Percentiles rank a stretch among this genome's conserved stretches.
These are phyloP conservation scores for Podargus strigoides DNA, from an alignment of 2,797 vertebrate species.

Conservation along the genomic window DNA sequence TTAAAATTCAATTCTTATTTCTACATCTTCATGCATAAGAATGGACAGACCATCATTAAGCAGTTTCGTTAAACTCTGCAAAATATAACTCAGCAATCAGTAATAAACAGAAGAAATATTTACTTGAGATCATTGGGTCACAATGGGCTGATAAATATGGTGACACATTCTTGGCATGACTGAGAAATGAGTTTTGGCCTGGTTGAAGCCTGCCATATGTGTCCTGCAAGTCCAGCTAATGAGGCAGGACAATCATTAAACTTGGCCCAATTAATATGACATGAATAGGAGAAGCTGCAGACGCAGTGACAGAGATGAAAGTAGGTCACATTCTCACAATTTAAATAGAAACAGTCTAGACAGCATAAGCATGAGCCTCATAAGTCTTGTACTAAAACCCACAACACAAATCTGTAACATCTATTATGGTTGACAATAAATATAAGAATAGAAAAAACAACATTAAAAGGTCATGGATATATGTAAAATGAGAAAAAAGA, in stretches of 20 bases:
- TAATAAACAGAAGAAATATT: neutral
- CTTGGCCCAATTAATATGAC: neutral
- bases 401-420: neutral
- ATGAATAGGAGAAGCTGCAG: neutral
- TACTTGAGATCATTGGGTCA: neutral
- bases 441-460: neutral
- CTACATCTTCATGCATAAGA: neutral
- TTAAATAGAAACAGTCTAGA: conserved; percentile 23
- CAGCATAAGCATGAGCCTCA: neutral
- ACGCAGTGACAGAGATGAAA: conserved; percentile 24
- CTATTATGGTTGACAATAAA: neutral
- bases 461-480: neutral
- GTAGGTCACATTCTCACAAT: conserved; percentile 9
- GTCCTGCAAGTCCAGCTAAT: conserved; percentile 6
- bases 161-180: neutral
- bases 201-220: neutral
- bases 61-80: neutral
- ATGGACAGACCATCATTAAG: neutral
- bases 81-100: neutral
- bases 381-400: neutral
- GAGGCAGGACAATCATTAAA: conserved; percentile 33
- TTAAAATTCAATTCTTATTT: neutral
- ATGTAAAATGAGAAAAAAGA: neutral
- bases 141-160: neutral
- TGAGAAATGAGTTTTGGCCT: neutral